Evolutionary conservation across 2,888 invertebrate genomes (phyloP), one percentile per base, ranked within the genome.

Genomic region (Toxonevra muliebris): DNA sequence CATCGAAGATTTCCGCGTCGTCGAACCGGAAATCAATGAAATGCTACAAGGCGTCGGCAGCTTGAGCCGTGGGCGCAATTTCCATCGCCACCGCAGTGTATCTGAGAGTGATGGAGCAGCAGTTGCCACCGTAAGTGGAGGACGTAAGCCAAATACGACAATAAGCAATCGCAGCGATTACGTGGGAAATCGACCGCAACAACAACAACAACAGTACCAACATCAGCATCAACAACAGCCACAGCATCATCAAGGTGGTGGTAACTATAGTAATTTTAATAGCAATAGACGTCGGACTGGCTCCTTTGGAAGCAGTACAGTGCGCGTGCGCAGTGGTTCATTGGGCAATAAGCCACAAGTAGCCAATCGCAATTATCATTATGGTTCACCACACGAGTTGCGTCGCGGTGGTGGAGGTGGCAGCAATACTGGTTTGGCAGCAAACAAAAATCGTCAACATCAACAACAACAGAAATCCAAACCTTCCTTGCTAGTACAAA

Each of bases 1-100:
- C 73, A 92, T 96, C 76, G 95, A 96, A 86, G 96, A 96, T 86
- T 96, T 96, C 83, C 88, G 94, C 73, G 93, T 93, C 19, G 86
- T 86, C 62, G 85, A 90, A 87, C 90, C 89, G 7, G 87, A 88
- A 82, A 89, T 89, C 78, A 88, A 88, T 77, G 89, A 89, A 80
- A 87, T 88, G 84, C 80, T 88, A 19, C 86, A 88, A 77, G 86
- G 87, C 65, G 87, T 87, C 71, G 86, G 87, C 73, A 82, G 84
- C 85, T 78, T 86, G 81, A 76, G 86, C 84, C 79, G 79, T 68
- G 85, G 87, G 57, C 84, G 87, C 15, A 86, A 87, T 69, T 87
- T 88, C 69, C 85, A 87, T 62, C 87, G 91, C 43, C 89, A 90
- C 81, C 88, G 91, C 69, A 91, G 90, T 76, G 88, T 90, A 12